These are phyloP conservation scores for Lissonota sp. DNA, from an alignment of 2,888 invertebrate species.

Conservation along the genomic window DNA sequence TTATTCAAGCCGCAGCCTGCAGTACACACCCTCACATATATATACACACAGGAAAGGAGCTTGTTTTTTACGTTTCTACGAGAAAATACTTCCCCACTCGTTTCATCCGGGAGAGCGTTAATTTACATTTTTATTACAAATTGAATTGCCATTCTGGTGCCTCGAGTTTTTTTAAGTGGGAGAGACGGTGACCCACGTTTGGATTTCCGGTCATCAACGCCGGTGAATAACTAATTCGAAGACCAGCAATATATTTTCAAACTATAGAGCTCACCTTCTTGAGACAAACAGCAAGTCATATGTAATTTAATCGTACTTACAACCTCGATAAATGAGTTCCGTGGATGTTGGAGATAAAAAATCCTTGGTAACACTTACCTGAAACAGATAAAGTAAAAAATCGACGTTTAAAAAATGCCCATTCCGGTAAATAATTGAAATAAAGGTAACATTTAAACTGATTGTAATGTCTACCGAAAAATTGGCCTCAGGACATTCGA, in stretches of 20 bases:
- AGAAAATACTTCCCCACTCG: background rate
- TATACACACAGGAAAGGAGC: conserved; percentile 54
- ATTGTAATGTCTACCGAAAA: too few relatives aligned
- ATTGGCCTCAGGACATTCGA: too few relatives aligned
- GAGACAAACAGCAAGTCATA: background rate
- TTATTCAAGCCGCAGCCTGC: conserved; percentile 78
- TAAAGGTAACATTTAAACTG: too few relatives aligned
- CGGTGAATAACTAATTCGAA: conserved; percentile 38
- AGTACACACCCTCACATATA: conserved; percentile 45
- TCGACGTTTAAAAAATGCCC: too few relatives aligned
- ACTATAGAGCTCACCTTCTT: background rate
- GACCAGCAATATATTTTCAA: background rate
- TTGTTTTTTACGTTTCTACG: conserved; percentile 55
- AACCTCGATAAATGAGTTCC: background rate
- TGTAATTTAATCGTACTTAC: conserved; percentile 40
- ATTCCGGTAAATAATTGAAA: too few relatives aligned
- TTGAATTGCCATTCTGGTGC: conserved; percentile 72
- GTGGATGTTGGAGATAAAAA: conserved; percentile 6
- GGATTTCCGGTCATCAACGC: conserved; percentile 30
- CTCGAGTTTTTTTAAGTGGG: conserved; percentile 3
- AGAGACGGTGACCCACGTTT: conserved; percentile 31
- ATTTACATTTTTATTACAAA: conserved; percentile 82
- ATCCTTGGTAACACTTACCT: conserved; percentile 65
- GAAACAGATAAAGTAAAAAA: conserved; percentile 59
- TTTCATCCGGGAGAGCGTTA: conserved; percentile 74